Evolutionary conservation across 2,113 vertebrate species (phyloP), one percentile per base, ranked within the genome.

Genomic region (Hirundichthys speculiger): DNA sequence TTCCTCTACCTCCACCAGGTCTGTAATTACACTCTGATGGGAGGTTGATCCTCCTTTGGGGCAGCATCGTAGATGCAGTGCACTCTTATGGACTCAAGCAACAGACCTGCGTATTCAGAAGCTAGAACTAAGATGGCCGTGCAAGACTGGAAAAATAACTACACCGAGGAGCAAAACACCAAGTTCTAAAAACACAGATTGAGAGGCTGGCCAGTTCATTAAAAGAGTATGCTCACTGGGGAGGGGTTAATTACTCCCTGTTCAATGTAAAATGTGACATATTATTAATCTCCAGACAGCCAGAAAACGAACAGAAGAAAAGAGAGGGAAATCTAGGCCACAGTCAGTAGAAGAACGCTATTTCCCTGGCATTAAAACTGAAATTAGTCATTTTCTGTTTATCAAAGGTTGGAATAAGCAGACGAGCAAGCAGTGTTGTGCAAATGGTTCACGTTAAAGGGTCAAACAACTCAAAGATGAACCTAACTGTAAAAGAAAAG

Each of bases 391-490:
- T 2, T 67, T 53, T 46, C 13, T 71, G 34, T 64, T 43, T 42
- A 22, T 64, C 34, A 27, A 12, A 55, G 46, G 9, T 10, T 78
- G 56, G 55, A 79, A 46, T 40, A 21, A 76, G 53, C 19, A n/a
- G 18, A 14, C 24, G 52, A 47, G 79, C 56, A 66, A 81, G 39
- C 54, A 66, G 25, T 16, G 13, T 52, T 54, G 25, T 43, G 50
- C 75, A 69, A 89, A 75, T 88, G 86, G 83, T 79, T 90, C 81
- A 66, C 71, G 74, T 89, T 79, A 80, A n/a, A 24, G 66, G 27
- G 53, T 21, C 62, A 56, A 68, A 70, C 77, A 79, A 65, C 69
- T 63, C 1, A 5, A 83, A 81, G 81, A 83, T 60, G 85, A 88
- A 82, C 62, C 57, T 69, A 38, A 79, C 59, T 40, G 46, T 72